Percentiles rank a stretch among this genome's conserved stretches.
Conservation (phyloP, 2,888 invertebrate genomes). For the Aromia moschata region DNA sequence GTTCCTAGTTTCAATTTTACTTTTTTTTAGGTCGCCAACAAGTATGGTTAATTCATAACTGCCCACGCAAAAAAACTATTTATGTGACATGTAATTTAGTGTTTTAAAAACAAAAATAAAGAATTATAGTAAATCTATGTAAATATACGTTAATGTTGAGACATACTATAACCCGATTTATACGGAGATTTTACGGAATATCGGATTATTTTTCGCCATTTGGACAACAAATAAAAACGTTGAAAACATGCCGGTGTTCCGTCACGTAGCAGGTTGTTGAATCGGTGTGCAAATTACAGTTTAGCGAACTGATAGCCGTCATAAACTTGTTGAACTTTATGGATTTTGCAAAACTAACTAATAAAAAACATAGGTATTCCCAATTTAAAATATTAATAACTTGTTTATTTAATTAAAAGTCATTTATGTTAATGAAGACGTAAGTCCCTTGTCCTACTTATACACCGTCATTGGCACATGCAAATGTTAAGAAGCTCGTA, state of each 20-base stretch:
- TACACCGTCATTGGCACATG: neutral
- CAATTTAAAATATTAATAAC: too few species aligned
- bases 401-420: slow-evolving; percentile 12
- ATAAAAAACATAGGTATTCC: too few species aligned
- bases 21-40: slow-evolving; percentile 15
- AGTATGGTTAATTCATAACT: slow-evolving; percentile 13
- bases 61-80: slow-evolving; percentile 8
- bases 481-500: slow-evolving; percentile 2
- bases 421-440: slow-evolving; percentile 9
- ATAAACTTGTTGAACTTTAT: slow-evolving; percentile 3
- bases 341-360: too few species aligned
- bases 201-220: slow-evolving; percentile 16
- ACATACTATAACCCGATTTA: too few species aligned
- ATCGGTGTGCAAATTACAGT: slow-evolving; percentile 10
- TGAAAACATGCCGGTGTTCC: neutral
- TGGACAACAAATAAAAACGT: slow-evolving; percentile 2
- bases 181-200: too few species aligned
- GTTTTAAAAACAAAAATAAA: too few species aligned
- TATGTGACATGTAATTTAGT: neutral
- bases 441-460: slow-evolving; percentile 5
- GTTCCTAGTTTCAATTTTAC: too few species aligned
- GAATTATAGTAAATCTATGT: too few species aligned
- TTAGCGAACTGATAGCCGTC: slow-evolving; percentile 18
- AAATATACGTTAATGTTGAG: too few species aligned
- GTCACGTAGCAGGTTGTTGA: slow-evolving; percentile 24